A percentile compares a stretch with the other conserved stretches of the same genome.
These are phyloP conservation scores for Lymantria monacha DNA, from an alignment of 2,888 invertebrate species.

Conservation along the genomic window DNA sequence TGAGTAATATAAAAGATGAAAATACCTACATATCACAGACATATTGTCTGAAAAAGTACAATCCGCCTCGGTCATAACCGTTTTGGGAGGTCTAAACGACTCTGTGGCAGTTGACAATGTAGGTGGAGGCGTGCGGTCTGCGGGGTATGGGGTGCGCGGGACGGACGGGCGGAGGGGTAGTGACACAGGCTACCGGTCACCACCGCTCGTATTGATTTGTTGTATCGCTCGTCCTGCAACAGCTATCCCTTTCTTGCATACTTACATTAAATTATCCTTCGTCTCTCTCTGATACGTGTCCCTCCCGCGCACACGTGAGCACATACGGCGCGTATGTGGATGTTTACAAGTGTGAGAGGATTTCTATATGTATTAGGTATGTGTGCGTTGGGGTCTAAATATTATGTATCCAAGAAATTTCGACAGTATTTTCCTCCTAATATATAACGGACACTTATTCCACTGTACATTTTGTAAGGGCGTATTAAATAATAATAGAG, in stretches of 20 bases:
- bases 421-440: conserved; percentile 57
- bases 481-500: neutral
- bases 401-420: conserved; percentile 70
- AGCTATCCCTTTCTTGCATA: conserved; percentile 65
- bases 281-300: conserved; percentile 58
- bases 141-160: conserved; percentile 35
- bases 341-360: conserved; percentile 44
- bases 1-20: neutral
- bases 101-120: conserved; percentile 78
- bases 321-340: conserved; percentile 60
- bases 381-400: conserved; percentile 77
- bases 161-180: conserved; percentile 51
- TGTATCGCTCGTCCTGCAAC: conserved; percentile 82
- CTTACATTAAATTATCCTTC: conserved; percentile 34
- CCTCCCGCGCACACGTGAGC: conserved; percentile 67
- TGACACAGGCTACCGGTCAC: conserved; percentile 83
- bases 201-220: conserved; percentile 83
- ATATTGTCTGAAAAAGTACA: conserved; percentile 40
- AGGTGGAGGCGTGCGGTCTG: conserved; percentile 77
- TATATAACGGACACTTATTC: conserved; percentile 20
- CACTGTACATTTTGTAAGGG: neutral
- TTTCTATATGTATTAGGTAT: conserved; percentile 50
- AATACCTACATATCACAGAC: conserved; percentile 24
- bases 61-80: conserved; percentile 36
- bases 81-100: conserved; percentile 60